A percentile compares a stretch with the other conserved stretches of the same genome.
Conservation (phyloP, 2,113 vertebrate species). For the Ophiodon elongatus region DNA sequence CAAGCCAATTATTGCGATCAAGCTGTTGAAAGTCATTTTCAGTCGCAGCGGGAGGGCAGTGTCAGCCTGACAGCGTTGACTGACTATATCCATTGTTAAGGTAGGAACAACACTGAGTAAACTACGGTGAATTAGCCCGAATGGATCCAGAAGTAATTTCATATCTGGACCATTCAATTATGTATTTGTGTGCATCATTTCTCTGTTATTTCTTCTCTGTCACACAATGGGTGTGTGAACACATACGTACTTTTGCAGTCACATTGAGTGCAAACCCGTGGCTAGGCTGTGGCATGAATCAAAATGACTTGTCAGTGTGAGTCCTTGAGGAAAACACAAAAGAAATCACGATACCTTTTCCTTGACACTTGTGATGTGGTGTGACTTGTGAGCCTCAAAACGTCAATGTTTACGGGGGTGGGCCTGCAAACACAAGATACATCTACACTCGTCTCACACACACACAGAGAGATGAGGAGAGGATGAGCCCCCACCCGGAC, state of each 20-base stretch:
- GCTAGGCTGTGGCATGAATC: not conserved
- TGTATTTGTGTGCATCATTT: slow-evolving; percentile 49
- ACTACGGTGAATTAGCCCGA: slow-evolving; percentile 55
- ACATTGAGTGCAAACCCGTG: not conserved
- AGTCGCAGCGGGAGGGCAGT: slow-evolving; percentile 45
- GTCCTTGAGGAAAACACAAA: not conserved
- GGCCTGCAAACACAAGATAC: no score
- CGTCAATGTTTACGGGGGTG: not conserved
- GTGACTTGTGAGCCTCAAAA: not conserved
- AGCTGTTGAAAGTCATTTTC: slow-evolving; percentile 76
- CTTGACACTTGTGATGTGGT: not conserved
- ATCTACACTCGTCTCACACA: not conserved
- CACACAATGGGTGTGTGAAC: not conserved
- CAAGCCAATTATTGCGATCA: slow-evolving; percentile 77
- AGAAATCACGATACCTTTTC: not conserved
- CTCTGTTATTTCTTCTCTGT: slow-evolving; percentile 27
- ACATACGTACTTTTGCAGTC: slow-evolving; percentile 1
- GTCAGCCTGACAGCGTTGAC: slow-evolving; percentile 59
- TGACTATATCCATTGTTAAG: slow-evolving; percentile 62
- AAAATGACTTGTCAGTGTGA: slow-evolving; percentile 8
- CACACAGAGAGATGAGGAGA: not conserved
- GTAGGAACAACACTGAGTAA: slow-evolving; percentile 38
- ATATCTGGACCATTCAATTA: slow-evolving; percentile 52
- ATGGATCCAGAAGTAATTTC: slow-evolving; percentile 65
- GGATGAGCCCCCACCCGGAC: not conserved